Evolutionary conservation across 2,888 invertebrate species (phyloP).

Genomic region (Brenthis ino): DNA sequence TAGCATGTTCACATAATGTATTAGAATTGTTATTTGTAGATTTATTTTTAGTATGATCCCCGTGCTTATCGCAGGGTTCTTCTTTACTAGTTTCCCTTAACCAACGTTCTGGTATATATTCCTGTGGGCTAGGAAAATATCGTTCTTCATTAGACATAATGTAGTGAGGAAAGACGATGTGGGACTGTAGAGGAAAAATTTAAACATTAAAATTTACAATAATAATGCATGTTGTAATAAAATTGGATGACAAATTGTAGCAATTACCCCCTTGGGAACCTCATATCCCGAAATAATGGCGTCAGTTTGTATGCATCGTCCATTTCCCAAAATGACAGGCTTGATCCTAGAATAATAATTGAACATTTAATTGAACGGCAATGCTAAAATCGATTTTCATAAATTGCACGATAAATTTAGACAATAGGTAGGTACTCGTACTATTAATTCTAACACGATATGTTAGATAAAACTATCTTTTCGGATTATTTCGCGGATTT

Average conservation of each 20-base stretch:
- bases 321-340: constrained; percentile 91
- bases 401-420: neutral
- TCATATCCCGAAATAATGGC: constrained; percentile 88
- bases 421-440: neutral
- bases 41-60: neutral
- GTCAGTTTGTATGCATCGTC: constrained; percentile 88
- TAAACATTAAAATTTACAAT: neutral
- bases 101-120: constrained; percentile 91
- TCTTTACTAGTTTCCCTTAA: constrained; percentile 53
- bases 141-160: constrained; percentile 87
- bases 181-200: constrained; percentile 81
- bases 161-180: constrained; percentile 90
- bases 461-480: neutral
- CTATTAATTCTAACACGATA: constrained; percentile 4
- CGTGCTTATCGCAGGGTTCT: neutral
- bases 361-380: neutral
- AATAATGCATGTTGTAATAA: constrained; percentile 1
- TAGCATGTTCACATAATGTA: constrained; percentile 36
- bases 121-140: constrained; percentile 87
- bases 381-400: neutral
- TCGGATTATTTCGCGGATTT: too few species aligned
- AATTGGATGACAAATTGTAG: neutral
- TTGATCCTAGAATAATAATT: constrained; percentile 83
- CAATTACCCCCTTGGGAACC: constrained; percentile 89
- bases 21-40: constrained; percentile 22